These are phyloP conservation scores for Macrochelys suwanniensis DNA, from an alignment of 2,797 vertebrate genomes.

Conservation along the genomic window DNA sequence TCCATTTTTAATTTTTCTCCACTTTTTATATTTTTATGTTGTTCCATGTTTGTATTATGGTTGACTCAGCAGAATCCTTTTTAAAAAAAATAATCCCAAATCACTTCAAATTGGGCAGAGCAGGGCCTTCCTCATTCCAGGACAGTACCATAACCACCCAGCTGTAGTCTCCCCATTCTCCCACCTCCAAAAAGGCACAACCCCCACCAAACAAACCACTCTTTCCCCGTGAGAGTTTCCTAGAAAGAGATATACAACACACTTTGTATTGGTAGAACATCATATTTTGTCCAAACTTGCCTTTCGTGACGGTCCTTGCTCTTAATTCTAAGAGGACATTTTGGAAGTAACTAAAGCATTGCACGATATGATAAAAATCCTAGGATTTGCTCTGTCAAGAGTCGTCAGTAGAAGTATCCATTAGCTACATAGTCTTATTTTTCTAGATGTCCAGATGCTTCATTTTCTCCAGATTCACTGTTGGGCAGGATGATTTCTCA, in stretches of 20 bases:
- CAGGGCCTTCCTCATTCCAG: not conserved
- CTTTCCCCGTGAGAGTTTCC: not conserved
- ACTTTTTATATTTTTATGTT: not conserved
- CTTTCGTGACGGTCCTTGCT: not conserved
- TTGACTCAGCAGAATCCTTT: not conserved
- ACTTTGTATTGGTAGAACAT: not conserved
- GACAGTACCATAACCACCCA: not conserved
- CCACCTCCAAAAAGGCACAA: no score
- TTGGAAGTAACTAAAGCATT: not conserved
- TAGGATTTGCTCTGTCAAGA: not conserved
- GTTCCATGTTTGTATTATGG: not conserved
- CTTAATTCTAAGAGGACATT: not conserved
- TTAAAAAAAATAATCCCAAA: not conserved
- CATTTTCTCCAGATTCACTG: slow-evolving; percentile 28
- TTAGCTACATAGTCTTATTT: not conserved
- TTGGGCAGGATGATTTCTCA: slow-evolving; percentile 21
- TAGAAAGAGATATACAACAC: not conserved
- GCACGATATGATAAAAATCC: not conserved
- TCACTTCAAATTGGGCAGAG: not conserved
- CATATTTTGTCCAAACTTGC: not conserved
- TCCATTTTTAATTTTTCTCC: not conserved
- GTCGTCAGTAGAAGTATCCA: not conserved
- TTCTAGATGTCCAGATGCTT: slow-evolving; percentile 50
- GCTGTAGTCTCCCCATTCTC: not conserved
- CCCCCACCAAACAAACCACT: no score